phyloP scores from a whole-genome alignment of 2,888 invertebrate genomes.

The Ditula angustiorana region DNA sequence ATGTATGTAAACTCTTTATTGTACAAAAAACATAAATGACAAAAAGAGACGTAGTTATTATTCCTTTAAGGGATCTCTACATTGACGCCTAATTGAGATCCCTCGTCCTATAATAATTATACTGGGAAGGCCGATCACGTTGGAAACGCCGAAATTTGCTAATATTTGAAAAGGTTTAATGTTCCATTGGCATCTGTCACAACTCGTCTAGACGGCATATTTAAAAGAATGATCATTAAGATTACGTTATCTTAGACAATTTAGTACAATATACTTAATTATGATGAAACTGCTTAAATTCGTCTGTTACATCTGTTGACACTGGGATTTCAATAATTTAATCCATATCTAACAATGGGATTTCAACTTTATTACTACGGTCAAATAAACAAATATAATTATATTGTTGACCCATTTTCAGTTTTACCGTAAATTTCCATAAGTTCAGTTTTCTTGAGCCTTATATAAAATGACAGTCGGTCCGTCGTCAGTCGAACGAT shows the following conservation, averaged over 20 bases:
- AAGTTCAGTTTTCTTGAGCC: background rate
- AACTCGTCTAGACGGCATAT: background rate
- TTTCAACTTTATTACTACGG: conserved; percentile 22
- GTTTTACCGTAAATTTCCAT: conserved; percentile 19
- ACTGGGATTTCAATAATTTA: conserved; percentile 9
- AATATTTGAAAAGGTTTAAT: background rate
- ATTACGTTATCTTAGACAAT: conserved; percentile 1
- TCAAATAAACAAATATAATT: background rate
- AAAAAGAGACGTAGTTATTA: too few species aligned
- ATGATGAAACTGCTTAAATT: conserved; percentile 14
- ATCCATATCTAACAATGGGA: conserved; percentile 16
- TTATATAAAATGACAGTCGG: too few species aligned
- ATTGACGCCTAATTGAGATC: too few species aligned
- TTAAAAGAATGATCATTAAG: background rate
- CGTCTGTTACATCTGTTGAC: conserved; percentile 10
- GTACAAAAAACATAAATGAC: too few species aligned
- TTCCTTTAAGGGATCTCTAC: too few species aligned
- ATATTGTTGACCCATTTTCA: conserved; percentile 23
- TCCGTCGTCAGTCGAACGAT: too few species aligned
- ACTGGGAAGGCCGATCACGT: too few species aligned
- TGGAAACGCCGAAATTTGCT: background rate
- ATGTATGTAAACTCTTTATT: too few species aligned
- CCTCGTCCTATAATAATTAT: too few species aligned
- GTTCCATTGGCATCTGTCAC: too few species aligned
- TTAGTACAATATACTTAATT: background rate